Conservation (phyloP, 2,888 invertebrate genomes). For the Acanthopleura granulata region DNA sequence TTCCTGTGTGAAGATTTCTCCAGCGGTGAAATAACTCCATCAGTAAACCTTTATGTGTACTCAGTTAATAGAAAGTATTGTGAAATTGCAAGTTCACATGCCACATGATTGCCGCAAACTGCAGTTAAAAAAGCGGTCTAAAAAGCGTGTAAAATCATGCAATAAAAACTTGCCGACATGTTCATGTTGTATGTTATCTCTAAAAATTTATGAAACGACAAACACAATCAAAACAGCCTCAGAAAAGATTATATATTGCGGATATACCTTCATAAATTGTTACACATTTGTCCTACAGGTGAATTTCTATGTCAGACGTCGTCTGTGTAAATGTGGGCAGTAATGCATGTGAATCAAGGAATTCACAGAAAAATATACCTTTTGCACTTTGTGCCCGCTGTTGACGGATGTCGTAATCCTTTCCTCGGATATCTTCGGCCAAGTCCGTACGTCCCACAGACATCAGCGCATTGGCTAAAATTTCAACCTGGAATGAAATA, state of each 20-base stretch:
- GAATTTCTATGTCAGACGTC: not conserved
- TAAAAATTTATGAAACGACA: too few relatives aligned
- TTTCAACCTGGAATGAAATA: slow-evolving; percentile 40
- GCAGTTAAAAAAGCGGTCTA: too few relatives aligned
- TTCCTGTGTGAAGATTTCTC: too few relatives aligned
- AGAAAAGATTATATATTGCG: not conserved
- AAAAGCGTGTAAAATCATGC: too few relatives aligned
- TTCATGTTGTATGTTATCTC: too few relatives aligned
- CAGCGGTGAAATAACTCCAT: too few relatives aligned
- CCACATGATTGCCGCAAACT: too few relatives aligned
- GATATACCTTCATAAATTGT: not conserved
- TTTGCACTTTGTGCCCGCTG: slow-evolving; percentile 38
- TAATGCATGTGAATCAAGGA: not conserved
- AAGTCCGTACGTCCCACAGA: slow-evolving; percentile 51
- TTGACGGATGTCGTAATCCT: slow-evolving; percentile 46
- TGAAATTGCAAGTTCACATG: too few relatives aligned
- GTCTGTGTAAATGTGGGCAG: not conserved
- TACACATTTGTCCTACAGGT: not conserved
- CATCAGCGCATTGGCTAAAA: slow-evolving; percentile 50
- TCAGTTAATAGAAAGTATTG: too few relatives aligned
- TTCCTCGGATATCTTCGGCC: slow-evolving; percentile 49
- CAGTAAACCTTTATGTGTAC: too few relatives aligned
- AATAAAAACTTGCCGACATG: too few relatives aligned
- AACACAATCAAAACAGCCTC: too few relatives aligned
- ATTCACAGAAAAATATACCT: slow-evolving; percentile 38